Evolutionary conservation across 2,113 vertebrate species (phyloP).

Genomic region (Acanthochromis polyacanthus): DNA sequence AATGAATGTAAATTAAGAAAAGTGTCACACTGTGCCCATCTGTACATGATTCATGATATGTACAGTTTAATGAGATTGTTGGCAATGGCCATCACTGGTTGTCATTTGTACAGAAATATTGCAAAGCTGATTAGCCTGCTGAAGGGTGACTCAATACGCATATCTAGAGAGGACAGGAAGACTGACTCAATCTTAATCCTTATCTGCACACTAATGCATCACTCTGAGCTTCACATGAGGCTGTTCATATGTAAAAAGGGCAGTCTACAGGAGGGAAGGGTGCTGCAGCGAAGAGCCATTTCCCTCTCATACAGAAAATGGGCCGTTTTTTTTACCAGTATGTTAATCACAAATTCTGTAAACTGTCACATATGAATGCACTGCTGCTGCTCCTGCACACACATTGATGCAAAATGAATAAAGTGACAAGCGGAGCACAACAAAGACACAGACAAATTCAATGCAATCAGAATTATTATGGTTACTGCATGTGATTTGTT

Average conservation of each 20-base stretch:
- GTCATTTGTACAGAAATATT: constrained; percentile 37
- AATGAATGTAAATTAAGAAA: neutral
- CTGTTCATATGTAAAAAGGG: constrained; percentile 33
- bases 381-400: neutral
- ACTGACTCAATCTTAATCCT: constrained; percentile 54
- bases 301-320: constrained; percentile 11
- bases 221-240: constrained; percentile 25
- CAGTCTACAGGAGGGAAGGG: constrained; percentile 1
- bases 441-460: neutral
- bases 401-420: neutral
- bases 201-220: constrained; percentile 50
- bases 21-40: neutral
- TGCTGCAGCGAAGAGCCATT: constrained; percentile 15
- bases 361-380: neutral
- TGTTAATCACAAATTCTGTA: constrained; percentile 1
- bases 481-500: neutral
- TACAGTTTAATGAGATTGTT: neutral
- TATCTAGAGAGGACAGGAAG: constrained; percentile 37
- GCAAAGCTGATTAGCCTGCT: constrained; percentile 58
- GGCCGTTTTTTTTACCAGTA: constrained; percentile 11
- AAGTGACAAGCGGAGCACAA: neutral
- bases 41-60: neutral
- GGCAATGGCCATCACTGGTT: constrained; percentile 4
- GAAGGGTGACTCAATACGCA: constrained; percentile 44
- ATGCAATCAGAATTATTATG: neutral